Percentiles rank a stretch among this genome's conserved stretches.
Evolutionary conservation across 2,888 invertebrate genomes (phyloP).

Genomic region (Portevinia maculata): DNA sequence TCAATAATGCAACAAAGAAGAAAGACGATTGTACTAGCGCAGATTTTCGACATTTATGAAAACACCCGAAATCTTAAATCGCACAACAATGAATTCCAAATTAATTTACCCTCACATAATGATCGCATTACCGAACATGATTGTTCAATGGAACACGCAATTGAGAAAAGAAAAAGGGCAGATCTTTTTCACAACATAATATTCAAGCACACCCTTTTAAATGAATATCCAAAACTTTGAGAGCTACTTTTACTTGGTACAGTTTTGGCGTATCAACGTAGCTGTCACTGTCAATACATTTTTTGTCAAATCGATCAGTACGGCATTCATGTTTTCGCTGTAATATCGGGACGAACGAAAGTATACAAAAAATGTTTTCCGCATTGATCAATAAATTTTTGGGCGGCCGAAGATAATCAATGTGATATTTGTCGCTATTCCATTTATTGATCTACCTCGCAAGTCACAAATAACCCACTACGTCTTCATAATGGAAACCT

Average conservation of each 20-base stretch:
- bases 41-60: too few species aligned
- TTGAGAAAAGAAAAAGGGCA: too few species aligned
- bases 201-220: too few species aligned
- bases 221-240: too few species aligned
- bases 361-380: slow-evolving; percentile 9
- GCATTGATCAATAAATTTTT: neutral
- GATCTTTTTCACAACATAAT: too few species aligned
- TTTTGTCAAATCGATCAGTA: slow-evolving; percentile 45
- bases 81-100: slow-evolving; percentile 19
- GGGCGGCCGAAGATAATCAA: neutral
- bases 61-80: slow-evolving; percentile 74
- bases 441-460: slow-evolving; percentile 23
- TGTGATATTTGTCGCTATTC: neutral
- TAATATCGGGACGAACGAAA: too few species aligned
- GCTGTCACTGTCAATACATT: slow-evolving; percentile 8
- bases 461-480: slow-evolving; percentile 14
- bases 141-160: slow-evolving; percentile 19
- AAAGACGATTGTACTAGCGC: too few species aligned
- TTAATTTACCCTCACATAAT: neutral
- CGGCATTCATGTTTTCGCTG: neutral
- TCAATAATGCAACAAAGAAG: too few species aligned
- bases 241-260: neutral
- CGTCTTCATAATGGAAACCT: slow-evolving; percentile 48
- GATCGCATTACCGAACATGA: slow-evolving; percentile 72
- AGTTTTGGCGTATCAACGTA: neutral